Conservation (phyloP, 92 coral and sea anemone species). For the Blastomussa wellsi region DNA sequence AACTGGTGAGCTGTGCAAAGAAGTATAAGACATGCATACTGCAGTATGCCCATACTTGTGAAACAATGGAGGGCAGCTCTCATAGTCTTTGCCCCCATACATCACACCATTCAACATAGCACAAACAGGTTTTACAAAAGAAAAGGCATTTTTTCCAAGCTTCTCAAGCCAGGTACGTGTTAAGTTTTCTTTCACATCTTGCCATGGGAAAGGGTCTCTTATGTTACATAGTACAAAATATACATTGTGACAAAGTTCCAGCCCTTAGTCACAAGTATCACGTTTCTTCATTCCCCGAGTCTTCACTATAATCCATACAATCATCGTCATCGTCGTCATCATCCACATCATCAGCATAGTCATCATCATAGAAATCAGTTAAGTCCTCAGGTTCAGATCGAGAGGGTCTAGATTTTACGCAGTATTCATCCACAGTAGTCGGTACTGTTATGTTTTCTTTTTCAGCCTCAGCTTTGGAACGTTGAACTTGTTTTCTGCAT, state of each 20-base stretch:
- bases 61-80: conserved; percentile 19
- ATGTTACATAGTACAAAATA: conserved; percentile 81
- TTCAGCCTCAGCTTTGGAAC: conserved; percentile 94
- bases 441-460: conserved; percentile 95
- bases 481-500: conserved; percentile 87
- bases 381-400: conserved; percentile 92
- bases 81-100: conserved; percentile 19
- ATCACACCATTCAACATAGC: conserved; percentile 9
- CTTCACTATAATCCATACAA: conserved; percentile 94
- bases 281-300: conserved; percentile 98
- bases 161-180: conserved; percentile 30
- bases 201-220: conserved; percentile 40
- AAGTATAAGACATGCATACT: not conserved
- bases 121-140: conserved; percentile 41
- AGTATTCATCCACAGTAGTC: conserved; percentile 94
- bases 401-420: conserved; percentile 92
- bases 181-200: not conserved
- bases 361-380: conserved; percentile 96
- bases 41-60: not conserved
- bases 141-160: conserved; percentile 34
- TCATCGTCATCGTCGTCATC: conserved; percentile 97
- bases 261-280: conserved; percentile 53
- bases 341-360: conserved; percentile 95
- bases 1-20: not conserved
- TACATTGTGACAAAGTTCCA: conserved; percentile 66